Evolutionary conservation across 1,140 invertebrate genomes (phyloP).

Genomic region (Protaetia brevitarsis): DNA sequence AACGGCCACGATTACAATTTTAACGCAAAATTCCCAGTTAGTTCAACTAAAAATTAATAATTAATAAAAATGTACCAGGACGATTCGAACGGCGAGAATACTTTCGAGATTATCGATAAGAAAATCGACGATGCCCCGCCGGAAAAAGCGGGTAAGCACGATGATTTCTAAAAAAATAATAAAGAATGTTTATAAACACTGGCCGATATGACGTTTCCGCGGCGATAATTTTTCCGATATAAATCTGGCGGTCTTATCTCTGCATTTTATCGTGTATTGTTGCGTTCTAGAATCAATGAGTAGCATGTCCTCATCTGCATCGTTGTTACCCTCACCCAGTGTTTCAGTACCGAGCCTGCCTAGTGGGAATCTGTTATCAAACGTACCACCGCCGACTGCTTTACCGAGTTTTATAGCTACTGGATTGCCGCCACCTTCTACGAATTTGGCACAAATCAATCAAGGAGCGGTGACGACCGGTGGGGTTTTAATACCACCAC

Average conservation of each 20-base stretch:
- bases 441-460: not conserved
- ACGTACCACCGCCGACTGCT: constrained; percentile 56
- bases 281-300: constrained; percentile 36
- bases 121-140: constrained; percentile 35
- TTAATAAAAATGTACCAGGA: constrained; percentile 44
- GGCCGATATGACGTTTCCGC: not conserved
- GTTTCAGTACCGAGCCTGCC: constrained; percentile 33
- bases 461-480: too few species aligned
- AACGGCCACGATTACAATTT: constrained; percentile 24
- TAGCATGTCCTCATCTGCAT: constrained; percentile 40
- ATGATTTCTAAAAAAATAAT: too few species aligned
- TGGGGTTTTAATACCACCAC: not conserved
- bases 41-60: not conserved
- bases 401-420: constrained; percentile 53
- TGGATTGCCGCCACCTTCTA: not conserved
- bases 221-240: not conserved
- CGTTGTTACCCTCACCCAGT: constrained; percentile 41
- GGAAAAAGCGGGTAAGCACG: constrained; percentile 35
- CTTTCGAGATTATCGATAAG: constrained; percentile 52
- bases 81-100: constrained; percentile 50
- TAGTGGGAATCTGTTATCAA: constrained; percentile 55
- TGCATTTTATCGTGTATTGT: constrained; percentile 6
- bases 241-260: not conserved
- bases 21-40: constrained; percentile 21
- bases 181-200: constrained; percentile 17